phyloP scores from a whole-genome alignment of 2,888 invertebrate species.

The Tinea semifulvella region DNA sequence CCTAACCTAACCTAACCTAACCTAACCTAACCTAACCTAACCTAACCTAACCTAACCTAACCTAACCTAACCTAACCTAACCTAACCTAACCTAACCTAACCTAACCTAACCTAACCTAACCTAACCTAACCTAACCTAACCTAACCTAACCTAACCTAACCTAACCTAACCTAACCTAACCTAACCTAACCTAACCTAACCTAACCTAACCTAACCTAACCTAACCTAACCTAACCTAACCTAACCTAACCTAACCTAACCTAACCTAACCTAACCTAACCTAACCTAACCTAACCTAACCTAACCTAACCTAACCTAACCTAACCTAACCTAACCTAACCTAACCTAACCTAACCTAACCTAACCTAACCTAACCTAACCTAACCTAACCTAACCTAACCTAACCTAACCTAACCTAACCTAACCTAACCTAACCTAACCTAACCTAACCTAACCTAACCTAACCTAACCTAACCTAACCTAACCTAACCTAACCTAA shows the following conservation, averaged over 20 bases:
- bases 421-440: slow-evolving; percentile 10
- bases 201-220: slow-evolving; percentile 12
- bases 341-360: slow-evolving; percentile 13
- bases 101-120: slow-evolving; percentile 12
- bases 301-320: slow-evolving; percentile 16
- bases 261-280: slow-evolving; percentile 11
- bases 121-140: slow-evolving; percentile 12
- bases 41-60: slow-evolving; percentile 13
- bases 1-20: slow-evolving; percentile 13
- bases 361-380: slow-evolving; percentile 19
- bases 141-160: slow-evolving; percentile 12
- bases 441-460: slow-evolving; percentile 10
- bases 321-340: slow-evolving; percentile 14
- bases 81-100: slow-evolving; percentile 13
- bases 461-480: slow-evolving; percentile 10
- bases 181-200: slow-evolving; percentile 11
- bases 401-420: slow-evolving; percentile 10
- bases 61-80: slow-evolving; percentile 12
- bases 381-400: slow-evolving; percentile 10
- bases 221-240: slow-evolving; percentile 10
- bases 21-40: slow-evolving; percentile 13
- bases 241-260: slow-evolving; percentile 10
- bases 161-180: slow-evolving; percentile 4
- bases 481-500: slow-evolving; percentile 10
- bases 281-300: slow-evolving; percentile 11